phyloP scores from a whole-genome alignment of 1,140 invertebrate genomes.

The Centruroides vittatus region DNA sequence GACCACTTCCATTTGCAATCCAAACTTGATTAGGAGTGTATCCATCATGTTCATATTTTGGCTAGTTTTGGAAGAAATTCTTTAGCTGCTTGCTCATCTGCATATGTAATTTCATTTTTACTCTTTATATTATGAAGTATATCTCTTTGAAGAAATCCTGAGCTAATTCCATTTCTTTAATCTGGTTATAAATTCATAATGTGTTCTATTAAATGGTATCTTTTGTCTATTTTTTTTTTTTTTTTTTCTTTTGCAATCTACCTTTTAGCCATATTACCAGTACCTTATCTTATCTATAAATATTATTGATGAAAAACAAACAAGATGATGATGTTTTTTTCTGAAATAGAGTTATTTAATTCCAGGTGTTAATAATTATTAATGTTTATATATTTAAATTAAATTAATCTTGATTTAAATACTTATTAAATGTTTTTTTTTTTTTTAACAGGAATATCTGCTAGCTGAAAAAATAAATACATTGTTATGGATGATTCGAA shows the following conservation, averaged over 20 bases:
- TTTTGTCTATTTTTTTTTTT: too few relatives aligned
- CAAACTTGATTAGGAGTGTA: background rate
- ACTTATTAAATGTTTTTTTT: background rate
- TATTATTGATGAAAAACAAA: too few relatives aligned
- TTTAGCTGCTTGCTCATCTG: background rate
- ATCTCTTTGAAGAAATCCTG: background rate
- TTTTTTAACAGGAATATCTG: slow-evolving; percentile 38
- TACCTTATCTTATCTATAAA: too few relatives aligned
- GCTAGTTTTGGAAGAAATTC: background rate
- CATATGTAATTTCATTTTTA: background rate
- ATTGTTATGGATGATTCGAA: slow-evolving; percentile 62
- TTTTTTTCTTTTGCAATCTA: too few relatives aligned
- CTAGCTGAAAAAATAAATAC: slow-evolving; percentile 69
- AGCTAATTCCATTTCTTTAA: background rate
- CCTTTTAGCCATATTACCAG: too few relatives aligned
- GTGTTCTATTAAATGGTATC: too few relatives aligned
- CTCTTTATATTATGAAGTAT: background rate
- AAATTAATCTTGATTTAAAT: too few relatives aligned
- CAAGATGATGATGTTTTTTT: too few relatives aligned
- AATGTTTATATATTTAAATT: too few relatives aligned
- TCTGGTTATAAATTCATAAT: background rate
- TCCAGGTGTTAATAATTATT: too few relatives aligned
- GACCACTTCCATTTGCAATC: background rate
- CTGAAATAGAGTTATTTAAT: too few relatives aligned
- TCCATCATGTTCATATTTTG: background rate